These are phyloP conservation scores for Orgyia antiqua DNA, from an alignment of 2,888 invertebrate species.

Conservation along the genomic window DNA sequence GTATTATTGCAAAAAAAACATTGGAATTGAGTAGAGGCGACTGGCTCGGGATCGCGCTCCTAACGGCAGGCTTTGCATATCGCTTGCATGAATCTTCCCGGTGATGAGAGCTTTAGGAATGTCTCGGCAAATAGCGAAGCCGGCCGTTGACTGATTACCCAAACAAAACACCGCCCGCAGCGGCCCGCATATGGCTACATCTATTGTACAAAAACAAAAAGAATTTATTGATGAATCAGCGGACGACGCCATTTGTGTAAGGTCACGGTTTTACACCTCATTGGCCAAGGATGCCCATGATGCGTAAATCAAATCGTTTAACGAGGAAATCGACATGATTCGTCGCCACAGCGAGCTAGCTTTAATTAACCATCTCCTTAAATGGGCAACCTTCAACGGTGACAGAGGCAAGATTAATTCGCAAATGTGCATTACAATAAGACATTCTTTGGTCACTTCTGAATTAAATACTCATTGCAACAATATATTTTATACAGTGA, in stretches of 20 bases:
- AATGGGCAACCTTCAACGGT: constrained; percentile 46
- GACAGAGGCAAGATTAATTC: constrained; percentile 48
- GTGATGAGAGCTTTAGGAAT: constrained; percentile 53
- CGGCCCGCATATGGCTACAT: constrained; percentile 38
- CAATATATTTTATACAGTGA: constrained; percentile 2
- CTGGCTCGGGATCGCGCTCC: constrained; percentile 28
- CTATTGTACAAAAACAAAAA: constrained; percentile 41
- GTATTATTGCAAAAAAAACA: constrained; percentile 33
- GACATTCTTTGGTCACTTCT: constrained; percentile 16
- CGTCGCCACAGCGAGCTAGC: constrained; percentile 38
- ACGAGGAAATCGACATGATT: constrained; percentile 44
- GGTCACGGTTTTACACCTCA: constrained; percentile 50
- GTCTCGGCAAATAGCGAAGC: constrained; percentile 41
- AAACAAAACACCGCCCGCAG: constrained; percentile 40
- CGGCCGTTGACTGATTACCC: constrained; percentile 59
- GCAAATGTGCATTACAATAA: constrained; percentile 36
- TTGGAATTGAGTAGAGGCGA: constrained; percentile 27
- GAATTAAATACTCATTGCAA: constrained; percentile 11
- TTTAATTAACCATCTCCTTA: constrained; percentile 59
- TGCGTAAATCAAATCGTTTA: constrained; percentile 58
- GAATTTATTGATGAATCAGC: constrained; percentile 55
- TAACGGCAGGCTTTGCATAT: constrained; percentile 54
- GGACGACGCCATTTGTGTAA: constrained; percentile 46
- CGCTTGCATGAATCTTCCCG: constrained; percentile 56
- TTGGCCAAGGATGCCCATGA: constrained; percentile 44